These are phyloP conservation scores for Lepidocolaptes lacrymiger DNA, from an alignment of 2,797 vertebrate species.

Conservation along the genomic window DNA sequence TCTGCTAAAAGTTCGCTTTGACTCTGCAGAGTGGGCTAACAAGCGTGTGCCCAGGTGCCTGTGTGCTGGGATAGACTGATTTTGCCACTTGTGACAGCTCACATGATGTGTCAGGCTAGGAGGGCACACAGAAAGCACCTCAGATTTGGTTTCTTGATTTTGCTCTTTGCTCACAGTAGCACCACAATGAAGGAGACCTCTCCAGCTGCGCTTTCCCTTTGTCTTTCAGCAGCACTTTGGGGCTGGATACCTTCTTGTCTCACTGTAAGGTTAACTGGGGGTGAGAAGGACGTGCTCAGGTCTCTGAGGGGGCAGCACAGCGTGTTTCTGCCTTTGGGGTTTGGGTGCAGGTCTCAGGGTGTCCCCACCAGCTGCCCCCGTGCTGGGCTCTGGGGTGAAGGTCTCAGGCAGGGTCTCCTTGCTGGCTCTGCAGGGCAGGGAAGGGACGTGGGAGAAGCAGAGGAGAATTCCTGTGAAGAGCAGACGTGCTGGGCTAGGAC, in stretches of 20 bases:
- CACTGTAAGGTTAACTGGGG: not conserved
- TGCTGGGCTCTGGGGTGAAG: not conserved
- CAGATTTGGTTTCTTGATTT: not conserved
- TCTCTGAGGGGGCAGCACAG: accelerated
- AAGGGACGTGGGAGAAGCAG: not conserved
- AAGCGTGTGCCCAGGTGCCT: not conserved
- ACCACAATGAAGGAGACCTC: not conserved
- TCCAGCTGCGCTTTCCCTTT: not conserved
- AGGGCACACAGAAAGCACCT: not conserved
- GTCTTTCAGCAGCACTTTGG: not conserved
- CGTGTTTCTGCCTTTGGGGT: not conserved
- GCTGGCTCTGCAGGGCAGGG: not conserved
- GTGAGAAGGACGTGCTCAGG: not conserved
- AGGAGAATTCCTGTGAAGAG: not conserved
- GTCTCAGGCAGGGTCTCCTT: not conserved
- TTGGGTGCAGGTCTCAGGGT: not conserved
- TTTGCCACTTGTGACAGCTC: not conserved
- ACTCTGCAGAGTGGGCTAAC: not conserved
- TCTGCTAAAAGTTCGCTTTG: not conserved
- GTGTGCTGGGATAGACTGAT: not conserved
- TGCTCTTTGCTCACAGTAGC: not conserved
- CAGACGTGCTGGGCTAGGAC: not conserved
- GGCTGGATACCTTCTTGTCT: not conserved
- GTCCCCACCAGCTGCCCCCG: not conserved
- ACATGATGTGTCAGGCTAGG: not conserved